These are phyloP conservation scores for Crossaster papposus DNA, from an alignment of 53 echinoderm and acorn worm genomes.

Conservation along the genomic window DNA sequence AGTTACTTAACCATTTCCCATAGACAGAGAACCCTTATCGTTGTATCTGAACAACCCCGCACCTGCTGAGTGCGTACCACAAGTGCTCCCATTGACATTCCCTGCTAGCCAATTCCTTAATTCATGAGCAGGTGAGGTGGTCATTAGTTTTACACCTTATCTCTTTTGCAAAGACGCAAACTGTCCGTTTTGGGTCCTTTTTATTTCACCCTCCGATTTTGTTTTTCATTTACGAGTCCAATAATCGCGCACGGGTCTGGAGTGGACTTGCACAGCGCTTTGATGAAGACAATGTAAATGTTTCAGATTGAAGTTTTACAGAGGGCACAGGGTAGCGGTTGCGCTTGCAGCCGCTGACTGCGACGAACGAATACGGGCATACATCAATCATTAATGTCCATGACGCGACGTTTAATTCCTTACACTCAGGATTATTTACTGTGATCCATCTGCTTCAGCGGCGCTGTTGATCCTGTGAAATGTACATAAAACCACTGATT, in stretches of 20 bases:
- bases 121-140: constrained; percentile 41
- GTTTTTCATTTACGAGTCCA: constrained; percentile 27
- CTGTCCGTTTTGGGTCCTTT: background rate
- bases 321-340: background rate
- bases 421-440: background rate
- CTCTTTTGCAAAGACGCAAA: background rate
- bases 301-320: constrained; percentile 16
- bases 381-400: constrained; percentile 5
- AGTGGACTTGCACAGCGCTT: background rate
- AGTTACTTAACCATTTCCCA: background rate
- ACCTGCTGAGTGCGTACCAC: constrained; percentile 35
- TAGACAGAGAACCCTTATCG: constrained; percentile 31
- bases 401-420: background rate
- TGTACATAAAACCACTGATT: background rate
- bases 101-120: constrained; percentile 34
- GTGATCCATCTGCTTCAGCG: constrained; percentile 2
- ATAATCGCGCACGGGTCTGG: constrained; percentile 8
- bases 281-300: constrained; percentile 39
- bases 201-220: background rate
- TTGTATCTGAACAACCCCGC: constrained; percentile 31
- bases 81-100: constrained; percentile 42
- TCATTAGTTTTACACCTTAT: constrained; percentile 34
- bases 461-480: background rate
- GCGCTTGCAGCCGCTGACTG: background rate
- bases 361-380: background rate